Evolutionary conservation across 1,140 invertebrate genomes (phyloP).

Genomic region (Caenorhabditis brenneri): DNA sequence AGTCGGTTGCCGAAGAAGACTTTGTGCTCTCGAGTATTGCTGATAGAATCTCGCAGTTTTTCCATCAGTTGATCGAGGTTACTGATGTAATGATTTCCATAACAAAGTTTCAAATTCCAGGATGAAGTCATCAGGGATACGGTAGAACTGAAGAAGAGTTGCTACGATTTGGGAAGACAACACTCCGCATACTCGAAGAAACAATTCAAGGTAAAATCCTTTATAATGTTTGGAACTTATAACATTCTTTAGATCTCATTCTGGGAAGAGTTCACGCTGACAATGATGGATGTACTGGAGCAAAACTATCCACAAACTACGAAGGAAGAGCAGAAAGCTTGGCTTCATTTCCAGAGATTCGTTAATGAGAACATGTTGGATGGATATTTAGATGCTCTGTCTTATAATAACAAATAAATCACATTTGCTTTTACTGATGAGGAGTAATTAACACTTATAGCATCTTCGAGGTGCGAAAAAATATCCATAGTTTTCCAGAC

Average conservation of each 20-base stretch:
- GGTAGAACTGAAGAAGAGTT: background rate
- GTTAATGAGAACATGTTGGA: slow-evolving; percentile 31
- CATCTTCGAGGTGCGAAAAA: too few relatives aligned
- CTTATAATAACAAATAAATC: slow-evolving; percentile 11
- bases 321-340: slow-evolving; percentile 30
- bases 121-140: background rate
- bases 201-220: background rate
- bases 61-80: slow-evolving; percentile 16
- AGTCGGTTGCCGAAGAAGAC: slow-evolving; percentile 3
- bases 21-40: slow-evolving; percentile 15
- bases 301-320: slow-evolving; percentile 30
- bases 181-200: slow-evolving; percentile 5
- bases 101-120: background rate
- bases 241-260: background rate
- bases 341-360: slow-evolving; percentile 31
- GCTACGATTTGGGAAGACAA: slow-evolving; percentile 2
- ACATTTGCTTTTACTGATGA: too few relatives aligned
- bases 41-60: background rate
- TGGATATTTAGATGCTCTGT: slow-evolving; percentile 27
- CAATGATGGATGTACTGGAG: slow-evolving; percentile 23
- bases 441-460: too few relatives aligned
- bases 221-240: too few relatives aligned
- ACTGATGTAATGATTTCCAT: background rate
- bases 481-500: too few relatives aligned
- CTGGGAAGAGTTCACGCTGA: slow-evolving; percentile 34